Conservation (phyloP, 2,113 vertebrate species). For the Larimichthys crocea region DNA sequence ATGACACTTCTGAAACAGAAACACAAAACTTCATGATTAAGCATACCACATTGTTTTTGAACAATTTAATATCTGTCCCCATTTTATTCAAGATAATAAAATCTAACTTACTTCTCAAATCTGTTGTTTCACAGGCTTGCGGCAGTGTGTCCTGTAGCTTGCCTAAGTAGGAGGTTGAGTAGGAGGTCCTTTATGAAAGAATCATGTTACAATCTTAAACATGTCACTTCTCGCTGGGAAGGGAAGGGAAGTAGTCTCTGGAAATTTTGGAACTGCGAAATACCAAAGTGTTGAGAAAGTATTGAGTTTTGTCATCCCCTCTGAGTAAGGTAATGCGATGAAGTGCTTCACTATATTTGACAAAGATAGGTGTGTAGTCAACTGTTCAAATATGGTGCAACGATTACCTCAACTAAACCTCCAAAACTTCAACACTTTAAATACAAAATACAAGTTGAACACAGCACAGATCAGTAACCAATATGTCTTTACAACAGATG, state of each 20-base stretch:
- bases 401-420: neutral
- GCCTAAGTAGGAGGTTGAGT: neutral
- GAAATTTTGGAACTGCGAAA: neutral
- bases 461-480: neutral
- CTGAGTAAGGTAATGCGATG: neutral
- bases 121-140: neutral
- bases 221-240: neutral
- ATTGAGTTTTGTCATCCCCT: neutral
- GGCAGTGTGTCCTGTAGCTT: neutral
- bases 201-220: neutral
- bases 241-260: neutral
- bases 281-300: neutral
- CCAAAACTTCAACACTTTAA: too few species aligned
- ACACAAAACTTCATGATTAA: too few species aligned
- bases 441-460: too few species aligned
- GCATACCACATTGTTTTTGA: too few species aligned
- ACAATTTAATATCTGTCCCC: too few species aligned
- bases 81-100: too few species aligned
- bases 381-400: neutral
- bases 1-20: constrained; percentile 13
- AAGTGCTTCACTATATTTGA: neutral
- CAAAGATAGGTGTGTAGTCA: too few species aligned
- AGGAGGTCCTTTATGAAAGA: neutral
- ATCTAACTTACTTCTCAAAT: neutral
- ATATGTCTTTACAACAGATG: too few species aligned